Conservation (phyloP, 1,140 invertebrate species). For the Drosophila repleta region DNA sequence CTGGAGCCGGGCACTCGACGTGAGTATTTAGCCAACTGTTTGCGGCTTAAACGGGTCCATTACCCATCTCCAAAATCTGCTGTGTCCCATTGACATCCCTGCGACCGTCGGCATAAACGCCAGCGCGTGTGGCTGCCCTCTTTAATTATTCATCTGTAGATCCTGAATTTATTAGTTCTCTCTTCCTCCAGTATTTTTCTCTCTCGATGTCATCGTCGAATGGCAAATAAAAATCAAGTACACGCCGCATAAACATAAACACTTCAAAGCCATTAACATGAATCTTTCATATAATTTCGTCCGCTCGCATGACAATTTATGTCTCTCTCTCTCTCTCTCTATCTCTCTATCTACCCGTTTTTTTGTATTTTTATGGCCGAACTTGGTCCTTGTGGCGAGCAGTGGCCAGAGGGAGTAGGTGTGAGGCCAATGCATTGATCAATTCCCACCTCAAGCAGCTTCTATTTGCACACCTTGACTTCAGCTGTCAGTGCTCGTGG, state of each 20-base stretch:
- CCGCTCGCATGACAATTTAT: neutral
- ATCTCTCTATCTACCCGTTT: neutral
- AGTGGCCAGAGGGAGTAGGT: neutral
- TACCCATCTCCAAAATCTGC: neutral
- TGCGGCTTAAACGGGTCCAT: neutral
- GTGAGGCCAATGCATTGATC: neutral
- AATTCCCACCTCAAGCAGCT: neutral
- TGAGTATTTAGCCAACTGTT: slow-evolving; percentile 15
- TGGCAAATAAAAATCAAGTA: slow-evolving; percentile 26
- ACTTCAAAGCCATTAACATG: slow-evolving; percentile 38
- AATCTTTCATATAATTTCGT: slow-evolving; percentile 36
- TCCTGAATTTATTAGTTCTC: neutral
- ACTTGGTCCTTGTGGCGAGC: slow-evolving; percentile 4
- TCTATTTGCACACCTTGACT: neutral
- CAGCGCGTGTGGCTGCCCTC: slow-evolving; percentile 11
- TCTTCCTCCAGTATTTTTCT: neutral
- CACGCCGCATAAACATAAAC: slow-evolving; percentile 43
- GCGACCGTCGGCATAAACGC: slow-evolving; percentile 19
- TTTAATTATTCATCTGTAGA: slow-evolving; percentile 22
- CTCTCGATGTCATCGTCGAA: neutral
- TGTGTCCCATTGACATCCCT: neutral
- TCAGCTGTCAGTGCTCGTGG: neutral
- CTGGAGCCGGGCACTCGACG: neutral
- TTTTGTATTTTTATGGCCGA: neutral
- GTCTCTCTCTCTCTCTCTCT: neutral